Conservation (phyloP, 1,140 invertebrate species). For the Leucophenga varia region DNA sequence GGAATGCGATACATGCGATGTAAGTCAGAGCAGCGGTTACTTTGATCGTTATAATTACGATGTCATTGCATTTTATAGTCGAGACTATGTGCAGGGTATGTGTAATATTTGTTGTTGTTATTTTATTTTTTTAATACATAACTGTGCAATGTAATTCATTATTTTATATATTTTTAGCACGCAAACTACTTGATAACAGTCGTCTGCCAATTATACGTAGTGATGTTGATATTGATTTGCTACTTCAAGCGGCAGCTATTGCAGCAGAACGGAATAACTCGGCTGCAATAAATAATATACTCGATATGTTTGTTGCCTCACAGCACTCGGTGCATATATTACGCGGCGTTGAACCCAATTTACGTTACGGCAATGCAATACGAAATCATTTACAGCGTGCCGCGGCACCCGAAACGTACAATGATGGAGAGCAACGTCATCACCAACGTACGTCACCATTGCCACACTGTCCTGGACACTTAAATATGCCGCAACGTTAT, state of each 20-base stretch:
- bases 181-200: conserved; percentile 62
- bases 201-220: conserved; percentile 63
- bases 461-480: neutral
- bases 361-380: conserved; percentile 44
- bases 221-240: conserved; percentile 64
- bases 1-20: conserved; percentile 65
- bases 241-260: conserved; percentile 46
- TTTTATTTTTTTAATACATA: too few relatives aligned
- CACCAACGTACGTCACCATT: neutral
- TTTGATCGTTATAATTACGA: conserved; percentile 74
- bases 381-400: conserved; percentile 32
- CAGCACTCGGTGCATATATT: conserved; percentile 49
- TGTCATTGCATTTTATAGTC: conserved; percentile 78
- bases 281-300: conserved; percentile 36
- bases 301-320: conserved; percentile 53
- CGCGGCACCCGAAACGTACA: conserved; percentile 8
- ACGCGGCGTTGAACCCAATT: conserved; percentile 49
- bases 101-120: too few relatives aligned
- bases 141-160: conserved; percentile 1
- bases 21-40: conserved; percentile 77
- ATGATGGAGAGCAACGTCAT: conserved; percentile 4
- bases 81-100: conserved; percentile 75
- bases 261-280: conserved; percentile 19
- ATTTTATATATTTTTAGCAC: conserved; percentile 57
- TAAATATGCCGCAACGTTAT: neutral